Conservation (phyloP, 1,140 invertebrate species). For the Tetraneura akinire region DNA sequence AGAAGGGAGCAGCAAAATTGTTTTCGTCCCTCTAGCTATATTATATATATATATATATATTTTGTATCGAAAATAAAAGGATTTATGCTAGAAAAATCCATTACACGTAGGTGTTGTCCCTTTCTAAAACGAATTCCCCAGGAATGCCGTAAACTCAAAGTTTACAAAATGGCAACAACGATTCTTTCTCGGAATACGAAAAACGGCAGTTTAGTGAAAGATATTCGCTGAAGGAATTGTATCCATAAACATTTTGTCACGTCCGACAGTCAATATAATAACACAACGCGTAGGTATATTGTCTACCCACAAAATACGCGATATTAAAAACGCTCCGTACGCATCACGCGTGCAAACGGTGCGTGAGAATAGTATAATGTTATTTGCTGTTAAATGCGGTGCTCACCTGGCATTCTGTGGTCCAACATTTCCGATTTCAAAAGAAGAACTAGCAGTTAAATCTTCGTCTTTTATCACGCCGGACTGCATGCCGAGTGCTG, state of each 20-base stretch:
- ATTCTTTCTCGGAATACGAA: background rate
- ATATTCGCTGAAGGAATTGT: background rate
- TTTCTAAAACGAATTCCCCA: background rate
- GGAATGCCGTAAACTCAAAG: background rate
- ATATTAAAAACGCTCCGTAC: slow-evolving; percentile 1
- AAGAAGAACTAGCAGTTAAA: slow-evolving; percentile 74
- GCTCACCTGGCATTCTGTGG: slow-evolving; percentile 66
- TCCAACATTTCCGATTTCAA: slow-evolving; percentile 72
- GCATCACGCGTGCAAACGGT: slow-evolving; percentile 14
- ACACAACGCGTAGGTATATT: background rate
- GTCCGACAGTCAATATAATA: slow-evolving; percentile 8
- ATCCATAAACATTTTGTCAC: slow-evolving; percentile 28
- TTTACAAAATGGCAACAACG: background rate
- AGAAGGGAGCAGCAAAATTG: slow-evolving; percentile 11
- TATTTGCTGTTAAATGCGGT: background rate
- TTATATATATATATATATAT: no score
- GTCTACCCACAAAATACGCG: background rate
- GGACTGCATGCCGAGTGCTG: slow-evolving; percentile 74
- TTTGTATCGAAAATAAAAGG: slow-evolving; percentile 3
- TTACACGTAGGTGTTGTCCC: background rate
- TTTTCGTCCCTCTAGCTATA: slow-evolving; percentile 34
- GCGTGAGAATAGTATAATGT: slow-evolving; percentile 3
- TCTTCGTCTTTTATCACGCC: slow-evolving; percentile 70
- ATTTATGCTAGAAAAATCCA: slow-evolving; percentile 6
- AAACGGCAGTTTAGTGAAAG: background rate